Percentiles rank a stretch among this genome's conserved stretches.
Evolutionary conservation across 2,113 vertebrate species (phyloP).

Genomic region (Labeo catla): DNA sequence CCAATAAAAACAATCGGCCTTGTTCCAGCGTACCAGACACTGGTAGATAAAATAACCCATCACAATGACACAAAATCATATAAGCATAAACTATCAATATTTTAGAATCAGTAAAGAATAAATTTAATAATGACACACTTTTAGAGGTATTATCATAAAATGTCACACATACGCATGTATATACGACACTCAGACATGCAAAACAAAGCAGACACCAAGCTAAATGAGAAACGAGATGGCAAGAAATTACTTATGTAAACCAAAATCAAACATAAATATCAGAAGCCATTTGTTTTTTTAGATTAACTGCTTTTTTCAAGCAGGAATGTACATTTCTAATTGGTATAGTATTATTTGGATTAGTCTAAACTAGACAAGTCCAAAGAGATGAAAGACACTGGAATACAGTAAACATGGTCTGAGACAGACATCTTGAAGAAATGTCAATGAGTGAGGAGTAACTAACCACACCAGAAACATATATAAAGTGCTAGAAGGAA

Average conservation of each 20-base stretch:
- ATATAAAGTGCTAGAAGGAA: slow-evolving; percentile 40
- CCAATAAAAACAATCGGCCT: slow-evolving; percentile 54
- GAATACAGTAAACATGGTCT: background rate
- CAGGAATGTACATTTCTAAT: slow-evolving; percentile 25
- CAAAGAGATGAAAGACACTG: background rate
- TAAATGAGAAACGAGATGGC: slow-evolving; percentile 18
- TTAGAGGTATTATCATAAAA: background rate
- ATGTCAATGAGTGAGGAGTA: background rate
- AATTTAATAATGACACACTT: slow-evolving; percentile 14
- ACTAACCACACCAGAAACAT: slow-evolving; percentile 30
- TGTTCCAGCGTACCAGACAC: slow-evolving; percentile 77
- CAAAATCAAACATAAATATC: slow-evolving; percentile 20
- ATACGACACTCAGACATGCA: background rate
- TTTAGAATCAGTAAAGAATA: slow-evolving; percentile 13
- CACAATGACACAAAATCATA: background rate
- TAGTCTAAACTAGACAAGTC: background rate
- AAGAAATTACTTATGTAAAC: slow-evolving; percentile 8
- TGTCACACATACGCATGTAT: background rate
- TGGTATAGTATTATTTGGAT: background rate
- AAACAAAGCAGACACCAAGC: background rate
- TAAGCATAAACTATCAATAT: slow-evolving; percentile 15
- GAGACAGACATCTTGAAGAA: slow-evolving; percentile 4
- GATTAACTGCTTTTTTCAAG: background rate
- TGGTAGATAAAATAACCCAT: slow-evolving; percentile 71
- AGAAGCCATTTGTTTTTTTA: background rate